These are phyloP conservation scores for Drosophila mulleri DNA, from an alignment of 2,888 invertebrate species.

Conservation along the genomic window DNA sequence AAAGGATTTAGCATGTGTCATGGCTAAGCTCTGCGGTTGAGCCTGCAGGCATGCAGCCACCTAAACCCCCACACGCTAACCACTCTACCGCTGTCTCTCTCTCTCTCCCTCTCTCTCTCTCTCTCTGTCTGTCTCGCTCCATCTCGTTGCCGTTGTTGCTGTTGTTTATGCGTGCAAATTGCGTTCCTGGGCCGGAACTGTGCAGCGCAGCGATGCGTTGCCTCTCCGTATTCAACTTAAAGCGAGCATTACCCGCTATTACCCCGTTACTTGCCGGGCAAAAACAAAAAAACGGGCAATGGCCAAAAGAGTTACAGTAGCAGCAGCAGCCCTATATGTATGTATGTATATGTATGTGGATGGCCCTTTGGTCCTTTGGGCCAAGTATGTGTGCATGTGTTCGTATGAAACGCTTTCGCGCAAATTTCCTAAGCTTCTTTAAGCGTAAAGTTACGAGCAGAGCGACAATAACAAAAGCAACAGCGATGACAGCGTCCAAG, in stretches of 20 bases:
- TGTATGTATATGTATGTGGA: conserved; percentile 2
- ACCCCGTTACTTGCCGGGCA: conserved; percentile 66
- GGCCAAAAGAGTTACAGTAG: conserved; percentile 51
- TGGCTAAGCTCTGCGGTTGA: conserved; percentile 70
- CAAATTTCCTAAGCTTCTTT: conserved; percentile 67
- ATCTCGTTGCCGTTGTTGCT: conserved; percentile 16
- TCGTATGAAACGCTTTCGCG: conserved; percentile 48
- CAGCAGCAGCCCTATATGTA: not conserved
- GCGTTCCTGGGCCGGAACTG: conserved; percentile 53
- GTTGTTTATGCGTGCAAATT: conserved; percentile 73
- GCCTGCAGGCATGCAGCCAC: conserved; percentile 25
- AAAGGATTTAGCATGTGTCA: conserved; percentile 78
- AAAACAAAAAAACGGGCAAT: conserved; percentile 42
- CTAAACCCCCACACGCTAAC: too few species aligned
- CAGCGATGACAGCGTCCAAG: conserved; percentile 43
- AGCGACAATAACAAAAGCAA: conserved; percentile 53
- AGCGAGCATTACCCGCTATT: conserved; percentile 77
- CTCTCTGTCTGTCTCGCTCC: not conserved
- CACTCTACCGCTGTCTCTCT: not conserved
- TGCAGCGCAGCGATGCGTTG: conserved; percentile 41
- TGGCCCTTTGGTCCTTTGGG: conserved; percentile 6
- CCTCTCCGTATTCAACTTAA: conserved; percentile 59
- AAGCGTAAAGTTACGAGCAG: conserved; percentile 68
- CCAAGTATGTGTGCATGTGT: conserved; percentile 5
- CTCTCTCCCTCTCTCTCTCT: not conserved